Evolutionary conservation across 1,140 invertebrate genomes (phyloP).

Genomic region (Micrasema longulum): DNA sequence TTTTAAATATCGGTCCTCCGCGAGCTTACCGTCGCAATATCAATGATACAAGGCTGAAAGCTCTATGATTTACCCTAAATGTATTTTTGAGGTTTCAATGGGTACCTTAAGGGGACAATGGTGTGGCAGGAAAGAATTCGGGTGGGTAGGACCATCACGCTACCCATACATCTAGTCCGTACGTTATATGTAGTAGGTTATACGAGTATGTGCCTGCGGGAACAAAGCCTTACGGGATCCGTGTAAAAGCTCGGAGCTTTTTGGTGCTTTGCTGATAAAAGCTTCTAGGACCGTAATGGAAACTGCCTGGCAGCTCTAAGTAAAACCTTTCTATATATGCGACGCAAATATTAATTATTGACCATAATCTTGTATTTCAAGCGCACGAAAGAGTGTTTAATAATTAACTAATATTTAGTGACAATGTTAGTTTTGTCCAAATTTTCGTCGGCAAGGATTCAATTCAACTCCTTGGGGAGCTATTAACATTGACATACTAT

Average conservation of each 20-base stretch:
- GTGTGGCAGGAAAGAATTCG: conserved; percentile 17
- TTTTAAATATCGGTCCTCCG: too few relatives aligned
- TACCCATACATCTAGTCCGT: background rate
- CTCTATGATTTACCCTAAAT: too few relatives aligned
- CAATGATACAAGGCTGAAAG: too few relatives aligned
- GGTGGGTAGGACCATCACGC: background rate
- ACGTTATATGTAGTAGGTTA: background rate
- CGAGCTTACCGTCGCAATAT: too few relatives aligned
- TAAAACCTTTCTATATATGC: background rate
- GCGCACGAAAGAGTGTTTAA: too few relatives aligned
- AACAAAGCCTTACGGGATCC: conserved; percentile 23
- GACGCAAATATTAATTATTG: conserved; percentile 7
- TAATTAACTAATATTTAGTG: too few relatives aligned
- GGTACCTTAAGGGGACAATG: conserved; percentile 18
- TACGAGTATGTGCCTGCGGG: background rate
- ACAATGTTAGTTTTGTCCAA: too few relatives aligned
- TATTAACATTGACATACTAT: too few relatives aligned
- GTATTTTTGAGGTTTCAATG: background rate
- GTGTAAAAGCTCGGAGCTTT: conserved; percentile 28
- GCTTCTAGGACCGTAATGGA: conserved; percentile 31
- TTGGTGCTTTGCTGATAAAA: conserved; percentile 35
- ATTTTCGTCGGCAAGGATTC: too few relatives aligned
- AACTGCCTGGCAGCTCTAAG: background rate
- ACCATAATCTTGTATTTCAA: too few relatives aligned
- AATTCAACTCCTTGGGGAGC: too few relatives aligned